phyloP scores from a whole-genome alignment of 2,113 vertebrate species.

The Neofelis nebulosa region DNA sequence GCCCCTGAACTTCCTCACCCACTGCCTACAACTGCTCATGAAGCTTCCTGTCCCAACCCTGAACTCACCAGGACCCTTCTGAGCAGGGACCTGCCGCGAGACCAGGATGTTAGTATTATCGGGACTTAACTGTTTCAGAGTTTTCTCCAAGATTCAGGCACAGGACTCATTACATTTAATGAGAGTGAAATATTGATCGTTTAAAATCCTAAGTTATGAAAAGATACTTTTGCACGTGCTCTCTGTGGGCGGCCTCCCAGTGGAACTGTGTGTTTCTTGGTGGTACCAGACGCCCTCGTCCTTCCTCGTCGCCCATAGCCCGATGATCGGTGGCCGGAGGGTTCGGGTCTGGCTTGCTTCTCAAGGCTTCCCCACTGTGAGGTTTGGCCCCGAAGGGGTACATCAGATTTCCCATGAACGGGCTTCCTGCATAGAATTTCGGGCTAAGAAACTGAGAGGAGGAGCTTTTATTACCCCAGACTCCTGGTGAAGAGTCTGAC shows the following conservation, averaged over 20 bases:
- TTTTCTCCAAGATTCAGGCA: neutral
- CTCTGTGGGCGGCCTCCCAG: neutral
- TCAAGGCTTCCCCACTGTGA: neutral
- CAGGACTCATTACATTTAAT: neutral
- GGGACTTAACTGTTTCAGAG: neutral
- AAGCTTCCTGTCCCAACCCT: neutral
- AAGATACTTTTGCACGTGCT: neutral
- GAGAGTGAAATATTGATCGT: neutral
- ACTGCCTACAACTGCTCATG: neutral
- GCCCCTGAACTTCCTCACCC: neutral
- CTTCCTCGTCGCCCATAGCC: neutral
- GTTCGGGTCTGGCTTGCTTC: neutral
- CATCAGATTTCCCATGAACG: neutral
- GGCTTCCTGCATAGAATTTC: neutral
- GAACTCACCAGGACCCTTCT: neutral
- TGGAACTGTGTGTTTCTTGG: neutral
- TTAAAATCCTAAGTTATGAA: neutral
- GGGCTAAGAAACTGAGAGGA: neutral
- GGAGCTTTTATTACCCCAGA: rapidly evolving
- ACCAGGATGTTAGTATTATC: neutral
- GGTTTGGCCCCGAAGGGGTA: neutral
- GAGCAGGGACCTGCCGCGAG: neutral
- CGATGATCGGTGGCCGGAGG: neutral
- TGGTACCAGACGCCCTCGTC: neutral
- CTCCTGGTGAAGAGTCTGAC: neutral